Evolutionary conservation across 1,140 invertebrate species (phyloP).

Genomic region (Pectinophora gossypiella): DNA sequence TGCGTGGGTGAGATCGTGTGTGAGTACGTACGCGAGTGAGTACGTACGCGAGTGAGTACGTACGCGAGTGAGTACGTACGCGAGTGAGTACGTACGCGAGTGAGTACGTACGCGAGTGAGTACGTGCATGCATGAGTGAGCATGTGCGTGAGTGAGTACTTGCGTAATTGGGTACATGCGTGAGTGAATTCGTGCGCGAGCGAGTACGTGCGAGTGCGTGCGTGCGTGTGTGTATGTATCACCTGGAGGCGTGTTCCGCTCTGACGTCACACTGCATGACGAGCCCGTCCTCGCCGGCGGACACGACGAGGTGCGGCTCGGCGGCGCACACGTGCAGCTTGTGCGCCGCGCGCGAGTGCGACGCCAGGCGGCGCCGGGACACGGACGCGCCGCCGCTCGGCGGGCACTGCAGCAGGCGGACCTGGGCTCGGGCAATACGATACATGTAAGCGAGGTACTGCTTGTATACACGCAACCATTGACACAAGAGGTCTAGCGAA

Average conservation of each 20-base stretch:
- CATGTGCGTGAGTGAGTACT: neutral
- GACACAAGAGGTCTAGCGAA: too few species aligned
- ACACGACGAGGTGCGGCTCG: conserved; percentile 87
- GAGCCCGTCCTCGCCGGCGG: conserved; percentile 91
- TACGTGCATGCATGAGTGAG: neutral
- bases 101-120: too few species aligned
- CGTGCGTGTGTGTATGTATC: too few species aligned
- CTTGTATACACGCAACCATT: too few species aligned
- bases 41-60: too few species aligned
- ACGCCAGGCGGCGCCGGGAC: conserved; percentile 76
- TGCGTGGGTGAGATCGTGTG: too few species aligned
- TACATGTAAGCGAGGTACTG: too few species aligned
- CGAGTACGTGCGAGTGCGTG: too few species aligned
- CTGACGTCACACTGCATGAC: conserved; percentile 90
- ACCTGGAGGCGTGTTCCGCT: conserved; percentile 62
- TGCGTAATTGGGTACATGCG: conserved; percentile 6
- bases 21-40: too few species aligned
- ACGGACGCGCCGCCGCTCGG: conserved; percentile 64
- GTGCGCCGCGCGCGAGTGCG: conserved; percentile 85
- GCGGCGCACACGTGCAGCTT: conserved; percentile 85
- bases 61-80: too few species aligned
- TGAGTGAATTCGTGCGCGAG: neutral
- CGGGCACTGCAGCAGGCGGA: conserved; percentile 68
- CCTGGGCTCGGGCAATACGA: conserved; percentile 38
- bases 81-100: too few species aligned